These are phyloP conservation scores for Spea bombifrons DNA, from an alignment of 2,113 vertebrate species.

Conservation along the genomic window DNA sequence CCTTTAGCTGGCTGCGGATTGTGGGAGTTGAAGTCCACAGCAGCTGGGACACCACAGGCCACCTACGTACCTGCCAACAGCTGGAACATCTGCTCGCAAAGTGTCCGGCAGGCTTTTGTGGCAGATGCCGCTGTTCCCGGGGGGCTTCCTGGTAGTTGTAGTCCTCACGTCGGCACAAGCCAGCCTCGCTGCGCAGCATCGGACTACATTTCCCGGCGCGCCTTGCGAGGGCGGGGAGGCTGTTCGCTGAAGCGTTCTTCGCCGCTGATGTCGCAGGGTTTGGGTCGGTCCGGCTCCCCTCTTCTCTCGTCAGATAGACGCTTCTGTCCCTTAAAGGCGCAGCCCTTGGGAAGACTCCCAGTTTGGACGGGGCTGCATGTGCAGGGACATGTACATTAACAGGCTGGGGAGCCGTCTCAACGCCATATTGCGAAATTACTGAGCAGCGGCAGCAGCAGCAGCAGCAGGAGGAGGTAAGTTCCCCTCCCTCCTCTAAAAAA, in stretches of 20 bases:
- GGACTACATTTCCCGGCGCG: slow-evolving; percentile 54
- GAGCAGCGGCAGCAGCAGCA: neutral
- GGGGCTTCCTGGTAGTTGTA: slow-evolving; percentile 5
- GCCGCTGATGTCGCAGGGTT: slow-evolving; percentile 29
- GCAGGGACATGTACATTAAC: slow-evolving; percentile 17
- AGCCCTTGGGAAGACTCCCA: slow-evolving; percentile 8
- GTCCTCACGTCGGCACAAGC: neutral
- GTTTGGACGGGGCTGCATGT: neutral
- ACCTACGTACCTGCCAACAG: too few relatives aligned
- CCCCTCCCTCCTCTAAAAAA: neutral
- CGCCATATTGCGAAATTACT: slow-evolving; percentile 42
- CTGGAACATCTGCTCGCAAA: too few relatives aligned
- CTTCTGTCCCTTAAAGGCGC: slow-evolving; percentile 46
- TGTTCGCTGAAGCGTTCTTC: slow-evolving; percentile 31
- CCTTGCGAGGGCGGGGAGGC: slow-evolving; percentile 18
- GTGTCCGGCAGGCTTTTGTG: neutral
- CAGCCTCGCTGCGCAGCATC: neutral
- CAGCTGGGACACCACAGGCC: too few relatives aligned
- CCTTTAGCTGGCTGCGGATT: too few relatives aligned
- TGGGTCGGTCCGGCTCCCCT: slow-evolving; percentile 2
- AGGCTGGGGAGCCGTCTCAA: slow-evolving; percentile 3
- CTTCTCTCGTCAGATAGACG: slow-evolving; percentile 46
- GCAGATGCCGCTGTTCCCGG: neutral
- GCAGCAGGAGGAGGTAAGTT: slow-evolving; percentile 39
- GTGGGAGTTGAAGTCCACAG: too few relatives aligned